A percentile compares a stretch with the other conserved stretches of the same genome.
Evolutionary conservation across 2,888 invertebrate genomes (phyloP).

Genomic region (Xestia rhomboidea): DNA sequence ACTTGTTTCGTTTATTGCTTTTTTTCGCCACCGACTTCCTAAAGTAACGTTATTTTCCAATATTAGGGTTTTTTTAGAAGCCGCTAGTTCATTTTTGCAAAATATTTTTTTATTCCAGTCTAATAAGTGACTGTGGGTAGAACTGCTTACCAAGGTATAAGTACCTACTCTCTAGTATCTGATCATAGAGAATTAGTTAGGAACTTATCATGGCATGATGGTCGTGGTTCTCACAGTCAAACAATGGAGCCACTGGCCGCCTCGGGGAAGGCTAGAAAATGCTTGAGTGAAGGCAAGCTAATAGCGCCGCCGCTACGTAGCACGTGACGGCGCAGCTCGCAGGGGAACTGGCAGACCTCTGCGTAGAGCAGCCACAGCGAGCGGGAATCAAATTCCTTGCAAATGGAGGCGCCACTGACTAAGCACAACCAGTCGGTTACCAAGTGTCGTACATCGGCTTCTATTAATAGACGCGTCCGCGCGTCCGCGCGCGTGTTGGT

Average conservation of each 20-base stretch:
- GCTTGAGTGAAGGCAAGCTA: neutral
- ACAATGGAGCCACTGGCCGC: neutral
- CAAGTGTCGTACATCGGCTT: constrained; percentile 61
- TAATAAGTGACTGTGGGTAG: neutral
- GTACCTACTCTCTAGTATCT: neutral
- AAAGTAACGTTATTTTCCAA: too few species aligned
- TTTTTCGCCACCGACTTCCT: too few species aligned
- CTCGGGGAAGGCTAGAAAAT: neutral
- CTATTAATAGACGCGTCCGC: constrained; percentile 66
- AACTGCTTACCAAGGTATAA: neutral
- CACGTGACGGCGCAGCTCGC: neutral
- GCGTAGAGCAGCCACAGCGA: constrained; percentile 25
- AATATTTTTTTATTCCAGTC: neutral
- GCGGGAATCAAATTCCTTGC: constrained; percentile 64
- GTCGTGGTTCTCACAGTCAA: neutral
- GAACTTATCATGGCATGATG: too few species aligned
- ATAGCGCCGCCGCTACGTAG: neutral
- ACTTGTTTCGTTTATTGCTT: too few species aligned
- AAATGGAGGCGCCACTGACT: constrained; percentile 67
- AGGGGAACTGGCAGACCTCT: neutral
- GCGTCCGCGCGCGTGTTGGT: constrained; percentile 21
- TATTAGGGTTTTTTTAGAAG: too few species aligned
- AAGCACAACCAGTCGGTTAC: constrained; percentile 68
- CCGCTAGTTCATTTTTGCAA: too few species aligned
- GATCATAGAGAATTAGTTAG: neutral